Evolutionary conservation across 2,888 invertebrate genomes (phyloP), one percentile per base, ranked within the genome.

Genomic region (Cepaea hortensis): DNA sequence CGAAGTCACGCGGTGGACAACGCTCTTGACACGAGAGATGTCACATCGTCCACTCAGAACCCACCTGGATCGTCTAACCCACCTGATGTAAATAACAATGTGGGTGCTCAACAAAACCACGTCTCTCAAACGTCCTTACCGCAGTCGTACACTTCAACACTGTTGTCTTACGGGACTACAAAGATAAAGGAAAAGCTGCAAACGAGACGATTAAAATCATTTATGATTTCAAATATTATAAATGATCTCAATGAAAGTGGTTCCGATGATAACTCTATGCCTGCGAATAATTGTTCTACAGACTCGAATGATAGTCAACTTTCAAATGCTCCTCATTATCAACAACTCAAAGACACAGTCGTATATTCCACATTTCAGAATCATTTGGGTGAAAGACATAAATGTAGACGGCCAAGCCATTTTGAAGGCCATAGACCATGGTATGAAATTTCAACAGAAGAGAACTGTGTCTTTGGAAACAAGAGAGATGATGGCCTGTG

Each of bases 191-290:
- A 65, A n/a, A 68, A 62, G 77, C 11, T n/a, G 6, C 35, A 46
- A 76, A 84, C 13, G 5, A 68, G 85, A 55, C 65, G 48, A 9
- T 68, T 68, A 55, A 85, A 68, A 81, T 85, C 85, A 13, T 85
- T 85, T 62, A 81, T 73, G 62, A 85, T 85, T 75, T 81, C 85
- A 23, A 85, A 72, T 81, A 81, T 85, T 62, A 85, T 85, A 35
- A 76, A 75, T 35, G 75, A 81, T 5, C 20, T 4, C 35, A 80
- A 73, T 61, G 85, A 85, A 7, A 80, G 80, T 46, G 79, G 72
- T 6, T 7, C 23, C 3, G 85, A 85, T 11, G 80, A 79, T 9
- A 35, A 77, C n/a, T n/a, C 35, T n/a, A 35, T 61, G 20, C 50
- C 55, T 23, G 79, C 11, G 0, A 23, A 15, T 1, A 7, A 79